Percentiles rank a stretch among this genome's conserved stretches.
Evolutionary conservation across 2,113 vertebrate species (phyloP).

Genomic region (Amblyornis subalaris): DNA sequence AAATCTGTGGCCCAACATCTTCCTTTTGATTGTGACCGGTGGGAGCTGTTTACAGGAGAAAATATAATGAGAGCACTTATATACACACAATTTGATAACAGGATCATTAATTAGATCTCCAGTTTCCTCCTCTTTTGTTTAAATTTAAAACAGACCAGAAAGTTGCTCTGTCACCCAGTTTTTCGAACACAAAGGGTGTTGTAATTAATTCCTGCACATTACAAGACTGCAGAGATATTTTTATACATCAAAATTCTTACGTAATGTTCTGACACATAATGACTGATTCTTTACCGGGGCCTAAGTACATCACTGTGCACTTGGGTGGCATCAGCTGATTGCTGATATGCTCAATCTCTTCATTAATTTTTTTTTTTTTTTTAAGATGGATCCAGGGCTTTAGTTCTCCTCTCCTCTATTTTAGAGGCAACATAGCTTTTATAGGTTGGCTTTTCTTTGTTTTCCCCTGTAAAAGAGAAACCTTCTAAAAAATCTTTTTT

Average conservation of each 20-base stretch:
- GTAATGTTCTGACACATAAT: constrained; percentile 46
- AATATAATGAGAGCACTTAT: not conserved
- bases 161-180: not conserved
- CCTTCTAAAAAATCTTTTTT: not conserved
- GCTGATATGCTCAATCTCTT: not conserved
- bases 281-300: constrained; percentile 9
- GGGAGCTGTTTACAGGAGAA: not conserved
- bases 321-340: constrained; percentile 54
- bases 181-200: constrained; percentile 14
- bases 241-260: constrained; percentile 42
- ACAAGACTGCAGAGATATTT: constrained; percentile 15
- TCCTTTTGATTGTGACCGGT: not conserved
- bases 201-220: constrained; percentile 37
- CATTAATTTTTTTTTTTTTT: not conserved
- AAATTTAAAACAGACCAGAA: not conserved
- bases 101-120: not conserved
- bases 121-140: not conserved
- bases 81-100: not conserved
- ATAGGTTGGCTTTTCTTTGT: not conserved
- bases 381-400: not conserved
- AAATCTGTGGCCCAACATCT: not conserved
- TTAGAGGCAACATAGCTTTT: not conserved
- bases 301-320: not conserved
- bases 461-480: not conserved
- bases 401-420: not conserved